Evolutionary conservation across 2,888 invertebrate species (phyloP).

Genomic region (Phengaris alcon): DNA sequence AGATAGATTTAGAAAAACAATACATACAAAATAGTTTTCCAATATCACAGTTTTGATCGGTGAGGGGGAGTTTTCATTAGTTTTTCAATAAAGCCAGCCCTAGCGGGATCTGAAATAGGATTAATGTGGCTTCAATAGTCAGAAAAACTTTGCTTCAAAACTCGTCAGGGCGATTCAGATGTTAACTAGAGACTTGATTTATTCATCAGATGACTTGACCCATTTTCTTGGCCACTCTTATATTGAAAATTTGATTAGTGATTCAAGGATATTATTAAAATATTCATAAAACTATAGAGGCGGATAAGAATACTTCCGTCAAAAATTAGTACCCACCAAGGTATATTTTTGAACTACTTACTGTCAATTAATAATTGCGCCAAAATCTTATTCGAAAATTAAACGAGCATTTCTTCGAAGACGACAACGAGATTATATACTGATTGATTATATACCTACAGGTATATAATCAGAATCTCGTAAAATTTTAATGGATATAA

Average conservation of each 20-base stretch:
- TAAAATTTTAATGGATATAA: too few relatives aligned
- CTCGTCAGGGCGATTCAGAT: slow-evolving; percentile 24
- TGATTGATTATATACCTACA: too few relatives aligned
- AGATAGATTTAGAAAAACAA: slow-evolving; percentile 1
- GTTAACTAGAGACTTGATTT: slow-evolving; percentile 38
- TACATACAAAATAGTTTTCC: slow-evolving; percentile 40
- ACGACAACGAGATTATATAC: too few relatives aligned
- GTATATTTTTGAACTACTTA: too few relatives aligned
- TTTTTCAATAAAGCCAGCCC: slow-evolving; percentile 41
- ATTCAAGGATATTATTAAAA: neutral
- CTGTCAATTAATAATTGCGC: too few relatives aligned
- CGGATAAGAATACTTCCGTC: too few relatives aligned
- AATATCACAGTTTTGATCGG: slow-evolving; percentile 36
- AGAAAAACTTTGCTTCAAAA: slow-evolving; percentile 35
- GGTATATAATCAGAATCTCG: too few relatives aligned
- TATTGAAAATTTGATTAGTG: neutral
- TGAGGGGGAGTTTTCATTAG: slow-evolving; percentile 40
- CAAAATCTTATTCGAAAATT: too few relatives aligned
- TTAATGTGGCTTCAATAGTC: slow-evolving; percentile 33
- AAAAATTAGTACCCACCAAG: too few relatives aligned
- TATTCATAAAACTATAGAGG: too few relatives aligned
- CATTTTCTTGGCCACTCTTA: neutral
- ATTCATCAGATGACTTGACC: slow-evolving; percentile 8
- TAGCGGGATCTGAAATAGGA: slow-evolving; percentile 31
- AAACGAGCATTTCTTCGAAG: too few relatives aligned